Evolutionary conservation across 2,113 vertebrate species (phyloP), one percentile per base, ranked within the genome.

Genomic region (Thunnus maccoyii): DNA sequence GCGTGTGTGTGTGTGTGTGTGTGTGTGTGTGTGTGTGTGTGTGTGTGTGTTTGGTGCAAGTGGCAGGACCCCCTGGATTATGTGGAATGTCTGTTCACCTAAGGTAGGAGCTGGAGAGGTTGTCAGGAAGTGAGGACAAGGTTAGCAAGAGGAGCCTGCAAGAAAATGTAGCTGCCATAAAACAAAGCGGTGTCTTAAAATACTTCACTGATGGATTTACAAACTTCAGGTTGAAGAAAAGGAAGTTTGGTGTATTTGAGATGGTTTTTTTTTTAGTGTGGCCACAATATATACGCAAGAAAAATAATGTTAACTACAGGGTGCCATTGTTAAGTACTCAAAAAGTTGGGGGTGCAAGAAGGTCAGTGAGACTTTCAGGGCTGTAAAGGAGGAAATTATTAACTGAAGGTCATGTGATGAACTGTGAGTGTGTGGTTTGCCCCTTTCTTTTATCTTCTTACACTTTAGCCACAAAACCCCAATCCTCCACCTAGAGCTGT

Each of bases 151-250:
- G 74, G 84, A 82, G 77, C 51, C 77, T 74, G 78, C 68, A 72
- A 83, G 81, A 89, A 92, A 86, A 86, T 84, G 22, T 78, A 72
- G 85, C 86, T 20, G 78, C 66, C 68, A 86, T 92, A 92, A 92
- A 91, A 87, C 76, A 89, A 74, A 47, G 13, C 27, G 52, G 46
- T 64, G 56, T 89, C 67, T 80, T 80, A 25, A 87, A 88, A 93
- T 92, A 86, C 76, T 80, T 89, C 54, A 76, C 68, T 91, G 92
- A 94, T 88, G 72, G 91, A 94, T 94, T 94, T 93, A 93, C 67
- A 92, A 85, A 91, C 84, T 89, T 65, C 63, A 72, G 78, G 57
- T 52, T 56, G 58, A 58, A 82, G 67, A 30, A 78, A 51, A 65
- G 27, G 52, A 77, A 48, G 50, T 25, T 52, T 30, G 71, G 79